phyloP scores from a whole-genome alignment of 2,888 invertebrate genomes.

The Drosophila dives region DNA sequence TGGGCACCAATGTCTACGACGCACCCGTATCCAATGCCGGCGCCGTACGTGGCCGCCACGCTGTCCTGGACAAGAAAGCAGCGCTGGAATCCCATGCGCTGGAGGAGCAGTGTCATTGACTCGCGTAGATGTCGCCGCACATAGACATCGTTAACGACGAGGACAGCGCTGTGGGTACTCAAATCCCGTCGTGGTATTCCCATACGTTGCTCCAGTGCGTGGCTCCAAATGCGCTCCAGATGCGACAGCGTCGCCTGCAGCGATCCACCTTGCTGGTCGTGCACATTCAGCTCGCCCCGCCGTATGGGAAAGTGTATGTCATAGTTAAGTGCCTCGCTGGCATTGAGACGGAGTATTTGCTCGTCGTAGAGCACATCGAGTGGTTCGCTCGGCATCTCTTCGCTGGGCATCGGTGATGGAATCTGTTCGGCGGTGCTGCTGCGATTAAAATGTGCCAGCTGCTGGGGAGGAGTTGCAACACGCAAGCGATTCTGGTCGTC shows the following conservation, averaged over 20 bases:
- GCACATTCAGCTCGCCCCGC: constrained; percentile 94
- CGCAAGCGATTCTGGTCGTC: constrained; percentile 92
- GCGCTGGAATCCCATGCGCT: constrained; percentile 93
- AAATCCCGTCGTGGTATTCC: constrained; percentile 90
- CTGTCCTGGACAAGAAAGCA: constrained; percentile 89
- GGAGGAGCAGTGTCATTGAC: constrained; percentile 91
- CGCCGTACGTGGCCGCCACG: constrained; percentile 93
- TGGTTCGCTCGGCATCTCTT: constrained; percentile 13
- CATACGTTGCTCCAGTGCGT: constrained; percentile 91
- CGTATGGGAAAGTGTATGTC: constrained; percentile 96
- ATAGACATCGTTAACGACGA: constrained; percentile 96
- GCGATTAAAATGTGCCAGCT: constrained; percentile 94
- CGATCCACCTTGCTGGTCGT: constrained; percentile 93
- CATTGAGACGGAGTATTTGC: constrained; percentile 65
- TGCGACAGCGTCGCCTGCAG: constrained; percentile 93
- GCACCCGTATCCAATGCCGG: constrained; percentile 94
- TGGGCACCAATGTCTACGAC: constrained; percentile 98
- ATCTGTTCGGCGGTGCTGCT: constrained; percentile 90
- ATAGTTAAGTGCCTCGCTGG: constrained; percentile 88
- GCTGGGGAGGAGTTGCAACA: constrained; percentile 94
- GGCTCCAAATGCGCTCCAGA: constrained; percentile 94
- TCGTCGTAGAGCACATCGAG: constrained; percentile 61
- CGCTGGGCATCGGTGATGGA: constrained; percentile 56
- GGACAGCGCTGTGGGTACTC: constrained; percentile 92
- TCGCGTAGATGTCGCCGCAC: constrained; percentile 93